Conservation (phyloP, 2,113 vertebrate species). For the Monopterus albus region DNA sequence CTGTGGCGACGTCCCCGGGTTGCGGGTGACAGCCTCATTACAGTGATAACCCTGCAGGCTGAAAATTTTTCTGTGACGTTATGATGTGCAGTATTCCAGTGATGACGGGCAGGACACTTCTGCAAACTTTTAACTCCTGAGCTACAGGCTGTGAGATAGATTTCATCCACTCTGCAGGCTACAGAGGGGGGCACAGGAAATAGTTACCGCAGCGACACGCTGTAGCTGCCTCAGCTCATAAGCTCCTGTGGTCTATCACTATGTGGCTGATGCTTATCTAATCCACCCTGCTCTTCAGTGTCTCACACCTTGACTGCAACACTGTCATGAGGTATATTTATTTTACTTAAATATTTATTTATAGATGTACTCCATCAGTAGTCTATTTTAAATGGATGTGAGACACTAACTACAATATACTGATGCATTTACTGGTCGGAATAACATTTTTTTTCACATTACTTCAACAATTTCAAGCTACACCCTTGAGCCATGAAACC, state of each 20-base stretch:
- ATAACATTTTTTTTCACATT: too few species aligned
- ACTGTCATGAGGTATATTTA: too few species aligned
- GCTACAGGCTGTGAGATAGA: constrained; percentile 23
- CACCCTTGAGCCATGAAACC: too few species aligned
- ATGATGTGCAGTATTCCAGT: constrained; percentile 32
- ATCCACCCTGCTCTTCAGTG: constrained; percentile 12
- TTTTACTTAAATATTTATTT: too few species aligned
- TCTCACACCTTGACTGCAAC: constrained; percentile 1
- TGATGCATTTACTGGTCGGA: too few species aligned
- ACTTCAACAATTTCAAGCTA: too few species aligned
- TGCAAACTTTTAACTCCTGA: constrained; percentile 37
- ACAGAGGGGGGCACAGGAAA: constrained; percentile 1
- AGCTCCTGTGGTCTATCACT: constrained; percentile 40
- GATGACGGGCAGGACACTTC: constrained; percentile 2
- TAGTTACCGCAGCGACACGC: constrained; percentile 43
- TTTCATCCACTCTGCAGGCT: constrained; percentile 21
- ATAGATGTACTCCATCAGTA: too few species aligned
- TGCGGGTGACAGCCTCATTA: constrained; percentile 74
- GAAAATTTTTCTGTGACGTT: constrained; percentile 54
- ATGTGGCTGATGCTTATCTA: constrained; percentile 35
- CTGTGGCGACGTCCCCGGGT: constrained; percentile 48
- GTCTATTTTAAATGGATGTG: too few species aligned
- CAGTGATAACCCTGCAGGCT: constrained; percentile 52
- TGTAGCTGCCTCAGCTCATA: constrained; percentile 21
- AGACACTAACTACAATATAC: too few species aligned